phyloP scores from a whole-genome alignment of 2,113 vertebrate genomes.

The Leptocoma aspasia region DNA sequence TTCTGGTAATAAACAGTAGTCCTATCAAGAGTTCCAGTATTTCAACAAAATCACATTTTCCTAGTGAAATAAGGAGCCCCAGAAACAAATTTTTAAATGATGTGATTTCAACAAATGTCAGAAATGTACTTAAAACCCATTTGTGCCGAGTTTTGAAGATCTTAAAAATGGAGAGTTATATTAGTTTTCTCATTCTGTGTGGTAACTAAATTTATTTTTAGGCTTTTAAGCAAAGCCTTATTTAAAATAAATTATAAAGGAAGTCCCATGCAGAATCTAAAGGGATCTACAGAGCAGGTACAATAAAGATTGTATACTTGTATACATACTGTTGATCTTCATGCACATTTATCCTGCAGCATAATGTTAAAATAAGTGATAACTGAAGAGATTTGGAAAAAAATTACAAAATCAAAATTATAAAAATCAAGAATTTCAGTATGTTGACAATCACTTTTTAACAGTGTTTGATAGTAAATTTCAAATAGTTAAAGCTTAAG shows the following conservation, averaged over 20 bases:
- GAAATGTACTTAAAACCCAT: slow-evolving; percentile 57
- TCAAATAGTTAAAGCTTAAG: background rate
- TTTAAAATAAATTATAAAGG: slow-evolving; percentile 4
- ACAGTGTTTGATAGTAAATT: background rate
- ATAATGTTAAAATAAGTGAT: slow-evolving; percentile 75
- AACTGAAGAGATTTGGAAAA: slow-evolving; percentile 68
- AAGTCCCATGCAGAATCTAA: slow-evolving; percentile 49
- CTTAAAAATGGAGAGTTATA: background rate
- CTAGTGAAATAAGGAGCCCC: background rate
- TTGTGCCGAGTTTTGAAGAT: slow-evolving; percentile 55
- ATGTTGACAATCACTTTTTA: background rate
- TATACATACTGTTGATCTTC: slow-evolving; percentile 79
- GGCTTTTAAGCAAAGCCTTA: slow-evolving; percentile 2
- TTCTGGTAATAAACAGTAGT: background rate
- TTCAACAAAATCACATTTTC: background rate
- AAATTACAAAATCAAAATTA: slow-evolving; percentile 48
- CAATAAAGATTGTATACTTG: background rate
- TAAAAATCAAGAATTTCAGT: background rate
- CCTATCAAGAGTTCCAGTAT: background rate
- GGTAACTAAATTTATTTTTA: background rate
- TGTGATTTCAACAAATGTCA: slow-evolving; percentile 33
- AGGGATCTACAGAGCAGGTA: slow-evolving; percentile 35
- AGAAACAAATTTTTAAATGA: background rate
- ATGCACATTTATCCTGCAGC: slow-evolving; percentile 76
- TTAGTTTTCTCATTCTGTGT: background rate